These are phyloP conservation scores for Theocolax elegans DNA, from an alignment of 1,140 invertebrate species.

Conservation along the genomic window DNA sequence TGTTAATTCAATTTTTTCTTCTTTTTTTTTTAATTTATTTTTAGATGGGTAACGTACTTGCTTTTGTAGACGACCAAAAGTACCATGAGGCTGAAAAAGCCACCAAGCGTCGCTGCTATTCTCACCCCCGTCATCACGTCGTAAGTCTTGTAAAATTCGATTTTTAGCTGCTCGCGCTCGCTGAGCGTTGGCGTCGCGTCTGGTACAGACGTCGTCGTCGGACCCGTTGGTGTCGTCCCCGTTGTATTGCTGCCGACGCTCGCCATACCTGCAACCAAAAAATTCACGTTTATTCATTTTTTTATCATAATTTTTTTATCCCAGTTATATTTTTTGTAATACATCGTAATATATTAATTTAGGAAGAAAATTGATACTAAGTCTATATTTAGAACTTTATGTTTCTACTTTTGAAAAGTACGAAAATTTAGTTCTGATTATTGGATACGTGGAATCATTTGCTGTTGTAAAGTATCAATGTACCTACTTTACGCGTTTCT, in stretches of 20 bases:
- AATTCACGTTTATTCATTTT: background rate
- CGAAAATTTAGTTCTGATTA: too few relatives aligned
- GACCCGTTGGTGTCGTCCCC: slow-evolving; percentile 38
- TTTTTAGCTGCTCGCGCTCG: slow-evolving; percentile 72
- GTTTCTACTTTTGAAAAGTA: too few relatives aligned
- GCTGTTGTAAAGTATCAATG: too few relatives aligned
- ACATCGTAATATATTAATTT: too few relatives aligned
- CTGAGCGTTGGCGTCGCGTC: slow-evolving; percentile 61
- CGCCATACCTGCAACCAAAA: slow-evolving; percentile 56
- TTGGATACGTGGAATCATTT: too few relatives aligned
- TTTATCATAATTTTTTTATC: background rate
- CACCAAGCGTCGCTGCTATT: slow-evolving; percentile 87
- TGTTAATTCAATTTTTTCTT: background rate
- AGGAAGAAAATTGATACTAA: too few relatives aligned
- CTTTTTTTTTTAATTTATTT: background rate
- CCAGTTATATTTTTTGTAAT: background rate
- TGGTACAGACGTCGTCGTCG: slow-evolving; percentile 57
- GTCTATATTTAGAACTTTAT: too few relatives aligned
- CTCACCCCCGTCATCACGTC: slow-evolving; percentile 91
- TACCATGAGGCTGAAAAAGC: slow-evolving; percentile 89
- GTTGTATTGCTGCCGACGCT: slow-evolving; percentile 57
- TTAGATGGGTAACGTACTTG: slow-evolving; percentile 60
- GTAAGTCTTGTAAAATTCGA: slow-evolving; percentile 88
- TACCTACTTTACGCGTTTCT: too few relatives aligned
- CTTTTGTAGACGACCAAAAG: slow-evolving; percentile 89